A percentile compares a stretch with the other conserved stretches of the same genome.
phyloP scores from a whole-genome alignment of 1,140 invertebrate species.

The Stenopsyche tienmushanensis region DNA sequence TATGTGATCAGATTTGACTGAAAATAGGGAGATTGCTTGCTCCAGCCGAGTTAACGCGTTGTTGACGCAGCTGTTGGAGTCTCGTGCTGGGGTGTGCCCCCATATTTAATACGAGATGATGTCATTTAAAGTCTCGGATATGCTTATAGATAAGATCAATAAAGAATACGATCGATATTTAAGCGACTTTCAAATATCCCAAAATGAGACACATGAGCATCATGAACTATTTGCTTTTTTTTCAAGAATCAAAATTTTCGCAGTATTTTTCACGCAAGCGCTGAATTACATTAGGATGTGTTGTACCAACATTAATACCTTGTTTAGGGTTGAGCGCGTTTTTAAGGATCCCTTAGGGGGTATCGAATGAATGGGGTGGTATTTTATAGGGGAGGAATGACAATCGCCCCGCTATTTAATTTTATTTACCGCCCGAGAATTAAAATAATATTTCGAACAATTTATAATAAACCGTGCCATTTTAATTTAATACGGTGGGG shows the following conservation, averaged over 20 bases:
- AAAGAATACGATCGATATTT: no score
- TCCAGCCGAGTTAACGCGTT: background rate
- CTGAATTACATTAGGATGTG: background rate
- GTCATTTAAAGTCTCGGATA: no score
- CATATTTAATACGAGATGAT: no score
- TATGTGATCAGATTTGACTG: constrained; percentile 22
- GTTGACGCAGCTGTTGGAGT: constrained; percentile 17
- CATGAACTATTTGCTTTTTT: no score
- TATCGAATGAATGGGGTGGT: background rate
- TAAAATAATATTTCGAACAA: constrained; percentile 43
- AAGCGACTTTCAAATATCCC: no score
- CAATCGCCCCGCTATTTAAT: constrained; percentile 34
- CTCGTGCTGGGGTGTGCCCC: no score
- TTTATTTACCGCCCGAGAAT: constrained; percentile 41
- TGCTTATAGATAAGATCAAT: no score
- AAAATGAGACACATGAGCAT: no score
- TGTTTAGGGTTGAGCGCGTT: background rate
- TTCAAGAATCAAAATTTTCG: no score
- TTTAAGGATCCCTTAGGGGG: background rate
- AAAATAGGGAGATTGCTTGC: background rate
- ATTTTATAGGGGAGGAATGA: constrained; percentile 2
- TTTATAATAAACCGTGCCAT: constrained; percentile 37
- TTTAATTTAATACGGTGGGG: constrained; percentile 28
- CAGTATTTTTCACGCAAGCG: background rate
- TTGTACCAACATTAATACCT: background rate